These are phyloP conservation scores for Drosophila tani DNA, from an alignment of 1,140 invertebrate species.

Conservation along the genomic window DNA sequence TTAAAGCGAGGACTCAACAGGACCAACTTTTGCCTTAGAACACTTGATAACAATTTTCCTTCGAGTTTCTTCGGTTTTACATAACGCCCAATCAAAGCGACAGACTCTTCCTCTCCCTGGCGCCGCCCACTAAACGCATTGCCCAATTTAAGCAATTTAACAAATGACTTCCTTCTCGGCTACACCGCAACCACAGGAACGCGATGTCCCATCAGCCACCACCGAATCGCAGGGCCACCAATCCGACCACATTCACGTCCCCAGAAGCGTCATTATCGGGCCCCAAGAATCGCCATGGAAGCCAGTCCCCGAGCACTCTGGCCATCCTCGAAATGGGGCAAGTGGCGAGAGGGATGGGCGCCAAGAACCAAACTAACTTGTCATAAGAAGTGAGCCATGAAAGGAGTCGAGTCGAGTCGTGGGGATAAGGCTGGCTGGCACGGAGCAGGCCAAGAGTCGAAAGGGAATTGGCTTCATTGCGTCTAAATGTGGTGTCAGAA, in stretches of 20 bases:
- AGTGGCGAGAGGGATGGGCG: constrained; percentile 3
- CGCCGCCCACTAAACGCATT: constrained; percentile 3
- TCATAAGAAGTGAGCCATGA: constrained; percentile 45
- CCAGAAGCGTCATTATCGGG: constrained; percentile 55
- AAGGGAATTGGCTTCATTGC: constrained; percentile 77
- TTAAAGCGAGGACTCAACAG: constrained; percentile 4
- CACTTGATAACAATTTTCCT: constrained; percentile 25
- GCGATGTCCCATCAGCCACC: constrained; percentile 33
- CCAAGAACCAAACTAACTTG: constrained; percentile 52
- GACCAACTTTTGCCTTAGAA: constrained; percentile 21
- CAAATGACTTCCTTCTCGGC: constrained; percentile 51
- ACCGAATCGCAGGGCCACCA: constrained; percentile 30
- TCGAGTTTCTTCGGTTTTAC: constrained; percentile 21
- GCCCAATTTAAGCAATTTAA: constrained; percentile 55
- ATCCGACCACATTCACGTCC: constrained; percentile 56
- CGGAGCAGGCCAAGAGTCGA: constrained; percentile 35
- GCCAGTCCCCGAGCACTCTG: constrained; percentile 19
- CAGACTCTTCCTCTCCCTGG: background rate
- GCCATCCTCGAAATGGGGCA: constrained; percentile 18
- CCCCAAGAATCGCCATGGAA: constrained; percentile 34
- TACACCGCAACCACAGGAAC: constrained; percentile 47
- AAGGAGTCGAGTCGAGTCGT: constrained; percentile 27
- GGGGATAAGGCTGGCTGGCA: background rate
- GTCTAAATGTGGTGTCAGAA: constrained; percentile 75
- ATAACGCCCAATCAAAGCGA: constrained; percentile 24